These are phyloP conservation scores for Drosophila lacicola DNA, from an alignment of 2,888 invertebrate species.

Conservation along the genomic window DNA sequence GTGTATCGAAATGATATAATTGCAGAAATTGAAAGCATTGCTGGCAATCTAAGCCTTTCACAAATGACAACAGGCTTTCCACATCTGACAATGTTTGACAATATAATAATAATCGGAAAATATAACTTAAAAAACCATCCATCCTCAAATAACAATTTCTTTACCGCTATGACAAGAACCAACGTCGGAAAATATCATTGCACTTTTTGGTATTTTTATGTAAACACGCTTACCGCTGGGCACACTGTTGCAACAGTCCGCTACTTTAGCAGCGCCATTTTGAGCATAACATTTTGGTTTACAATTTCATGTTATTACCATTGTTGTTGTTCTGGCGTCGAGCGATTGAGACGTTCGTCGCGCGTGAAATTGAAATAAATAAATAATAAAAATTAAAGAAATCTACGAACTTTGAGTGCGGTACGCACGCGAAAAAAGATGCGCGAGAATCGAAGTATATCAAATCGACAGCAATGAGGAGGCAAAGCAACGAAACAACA, in stretches of 20 bases:
- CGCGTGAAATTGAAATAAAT: conserved; percentile 41
- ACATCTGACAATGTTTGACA: too few species aligned
- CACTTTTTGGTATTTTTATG: conserved; percentile 11
- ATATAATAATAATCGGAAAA: too few species aligned
- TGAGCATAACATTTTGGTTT: conserved; percentile 23
- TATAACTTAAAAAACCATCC: too few species aligned
- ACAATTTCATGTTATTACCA: conserved; percentile 13
- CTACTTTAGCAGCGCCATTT: conserved; percentile 20
- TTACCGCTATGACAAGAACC: too few species aligned
- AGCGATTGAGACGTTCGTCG: conserved; percentile 43
- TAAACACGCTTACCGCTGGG: conserved; percentile 6
- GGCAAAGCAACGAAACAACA: conserved; percentile 16
- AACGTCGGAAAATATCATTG: too few species aligned
- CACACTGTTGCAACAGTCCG: conserved; percentile 15
- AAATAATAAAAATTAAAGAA: conserved; percentile 30
- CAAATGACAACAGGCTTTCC: too few species aligned
- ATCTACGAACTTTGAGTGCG: conserved; percentile 34
- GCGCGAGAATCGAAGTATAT: conserved; percentile 15
- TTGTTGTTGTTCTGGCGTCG: conserved; percentile 58
- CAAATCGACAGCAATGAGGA: conserved; percentile 17
- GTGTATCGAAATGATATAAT: too few species aligned
- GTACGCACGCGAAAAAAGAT: conserved; percentile 34
- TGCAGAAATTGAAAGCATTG: too few species aligned
- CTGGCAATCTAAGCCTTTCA: too few species aligned
- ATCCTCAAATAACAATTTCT: too few species aligned